phyloP scores from a whole-genome alignment of 1,140 invertebrate species.

The Zaprionus lachaisei region DNA sequence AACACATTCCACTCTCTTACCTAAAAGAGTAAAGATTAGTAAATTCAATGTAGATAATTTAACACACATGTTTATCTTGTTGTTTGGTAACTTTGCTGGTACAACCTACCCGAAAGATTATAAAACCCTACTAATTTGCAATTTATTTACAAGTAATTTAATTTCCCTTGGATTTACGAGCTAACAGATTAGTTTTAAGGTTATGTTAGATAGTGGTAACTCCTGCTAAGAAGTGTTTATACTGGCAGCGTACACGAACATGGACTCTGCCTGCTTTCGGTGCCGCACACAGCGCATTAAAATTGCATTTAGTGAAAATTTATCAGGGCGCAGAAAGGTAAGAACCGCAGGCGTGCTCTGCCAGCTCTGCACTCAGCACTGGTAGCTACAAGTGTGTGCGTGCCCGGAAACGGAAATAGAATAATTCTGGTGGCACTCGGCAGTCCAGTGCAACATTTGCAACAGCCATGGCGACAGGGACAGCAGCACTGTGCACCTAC shows the following conservation, averaged over 20 bases:
- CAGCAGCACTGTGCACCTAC: slow-evolving; percentile 28
- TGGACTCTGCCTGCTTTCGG: slow-evolving; percentile 1
- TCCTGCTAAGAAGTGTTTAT: slow-evolving; percentile 7
- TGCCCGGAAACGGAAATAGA: slow-evolving; percentile 78
- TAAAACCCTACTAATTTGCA: too few species aligned
- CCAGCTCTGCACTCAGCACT: slow-evolving; percentile 22
- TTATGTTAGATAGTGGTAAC: not conserved
- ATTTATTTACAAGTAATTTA: not conserved
- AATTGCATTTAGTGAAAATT: slow-evolving; percentile 80
- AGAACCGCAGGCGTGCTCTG: slow-evolving; percentile 67
- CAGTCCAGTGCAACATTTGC: slow-evolving; percentile 44
- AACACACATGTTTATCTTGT: too few species aligned
- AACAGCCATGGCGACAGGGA: slow-evolving; percentile 47
- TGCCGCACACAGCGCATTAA: slow-evolving; percentile 63
- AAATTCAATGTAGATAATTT: too few species aligned
- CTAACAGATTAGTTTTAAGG: not conserved
- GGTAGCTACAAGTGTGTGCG: slow-evolving; percentile 61
- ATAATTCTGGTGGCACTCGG: slow-evolving; percentile 67
- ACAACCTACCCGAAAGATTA: too few species aligned
- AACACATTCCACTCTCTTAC: too few species aligned
- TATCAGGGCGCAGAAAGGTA: slow-evolving; percentile 68
- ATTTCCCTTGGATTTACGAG: not conserved
- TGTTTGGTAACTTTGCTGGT: not conserved
- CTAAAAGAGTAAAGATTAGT: too few species aligned
- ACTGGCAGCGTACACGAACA: not conserved